These are phyloP conservation scores for Lypha dubia DNA, from an alignment of 2,888 invertebrate species.

Conservation along the genomic window DNA sequence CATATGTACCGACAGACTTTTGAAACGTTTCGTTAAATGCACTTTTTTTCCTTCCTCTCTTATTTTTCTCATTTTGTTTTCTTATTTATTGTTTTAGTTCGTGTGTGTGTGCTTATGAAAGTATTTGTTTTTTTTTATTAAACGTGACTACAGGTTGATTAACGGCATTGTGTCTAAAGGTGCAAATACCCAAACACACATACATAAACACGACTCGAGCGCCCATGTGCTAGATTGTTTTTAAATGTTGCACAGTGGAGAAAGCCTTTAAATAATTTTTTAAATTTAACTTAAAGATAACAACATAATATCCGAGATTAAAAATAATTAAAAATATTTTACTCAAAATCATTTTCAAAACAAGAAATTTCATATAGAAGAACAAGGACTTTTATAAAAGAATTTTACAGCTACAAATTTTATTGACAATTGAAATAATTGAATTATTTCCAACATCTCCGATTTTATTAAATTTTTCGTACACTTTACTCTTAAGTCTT, in stretches of 20 bases:
- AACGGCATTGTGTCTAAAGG: slow-evolving; percentile 62
- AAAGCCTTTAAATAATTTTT: too few relatives aligned
- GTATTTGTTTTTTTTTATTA: slow-evolving; percentile 32
- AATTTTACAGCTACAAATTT: too few relatives aligned
- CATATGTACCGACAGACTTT: slow-evolving; percentile 9
- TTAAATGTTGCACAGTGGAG: slow-evolving; percentile 26
- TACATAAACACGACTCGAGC: not conserved
- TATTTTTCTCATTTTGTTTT: slow-evolving; percentile 11
- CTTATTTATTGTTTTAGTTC: not conserved
- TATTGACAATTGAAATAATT: too few relatives aligned
- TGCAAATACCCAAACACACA: slow-evolving; percentile 22
- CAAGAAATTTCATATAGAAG: too few relatives aligned
- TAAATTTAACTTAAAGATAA: too few relatives aligned
- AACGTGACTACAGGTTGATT: slow-evolving; percentile 71
- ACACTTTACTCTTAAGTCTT: too few relatives aligned
- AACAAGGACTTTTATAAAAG: too few relatives aligned
- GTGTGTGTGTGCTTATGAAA: slow-evolving; percentile 3
- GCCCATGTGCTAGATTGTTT: slow-evolving; percentile 9
- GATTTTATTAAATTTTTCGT: too few relatives aligned
- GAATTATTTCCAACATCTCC: too few relatives aligned
- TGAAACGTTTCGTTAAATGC: slow-evolving; percentile 21
- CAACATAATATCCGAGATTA: too few relatives aligned
- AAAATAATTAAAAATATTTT: too few relatives aligned
- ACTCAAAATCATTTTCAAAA: too few relatives aligned
- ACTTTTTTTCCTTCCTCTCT: slow-evolving; percentile 24